Conservation (phyloP, 2,113 vertebrate species). For the zebrafish (Danio rerio) region GRCz12tu NC_133196.1:1870001-1870500, state of each 20-base stretch:
- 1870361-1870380: slow-evolving; percentile 71
- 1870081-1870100: background rate
- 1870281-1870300: slow-evolving; percentile 84
- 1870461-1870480: slow-evolving; percentile 84
- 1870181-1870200: too few species aligned
- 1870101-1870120: background rate
- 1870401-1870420: background rate
- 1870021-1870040: too few species aligned
- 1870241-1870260: slow-evolving; percentile 45
- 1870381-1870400: slow-evolving; percentile 55
- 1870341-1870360: slow-evolving; percentile 87
- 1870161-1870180: too few species aligned
- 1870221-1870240: slow-evolving; percentile 23
- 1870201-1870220: background rate
- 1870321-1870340: slow-evolving; percentile 73
- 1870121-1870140: too few species aligned
- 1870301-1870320: slow-evolving; percentile 85
- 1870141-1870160: too few species aligned
- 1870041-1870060: too few species aligned
- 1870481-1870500: slow-evolving; percentile 62
- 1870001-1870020: too few species aligned
- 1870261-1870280: slow-evolving; percentile 47
- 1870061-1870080: too few species aligned
- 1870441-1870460: slow-evolving; percentile 93
- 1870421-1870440: slow-evolving; percentile 50